Evolutionary conservation across 2,113 vertebrate genomes (phyloP).

Genomic region (Pseudolaguvia tuberculata): DNA sequence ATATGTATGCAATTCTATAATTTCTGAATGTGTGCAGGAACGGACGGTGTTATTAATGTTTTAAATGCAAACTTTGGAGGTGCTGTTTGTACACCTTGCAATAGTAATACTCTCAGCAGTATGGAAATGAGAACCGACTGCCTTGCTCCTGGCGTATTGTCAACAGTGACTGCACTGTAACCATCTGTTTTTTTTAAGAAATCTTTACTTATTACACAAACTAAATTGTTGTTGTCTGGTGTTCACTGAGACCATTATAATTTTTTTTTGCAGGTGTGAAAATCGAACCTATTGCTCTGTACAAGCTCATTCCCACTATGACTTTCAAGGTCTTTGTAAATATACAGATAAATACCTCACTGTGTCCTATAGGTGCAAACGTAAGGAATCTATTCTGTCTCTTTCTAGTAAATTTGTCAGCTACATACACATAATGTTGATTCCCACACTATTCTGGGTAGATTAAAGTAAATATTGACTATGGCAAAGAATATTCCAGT

Average conservation of each 20-base stretch:
- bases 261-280: slow-evolving; percentile 10
- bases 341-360: slow-evolving; percentile 10
- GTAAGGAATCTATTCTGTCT: slow-evolving; percentile 2
- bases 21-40: neutral
- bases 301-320: neutral
- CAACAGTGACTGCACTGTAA: neutral
- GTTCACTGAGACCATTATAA: neutral
- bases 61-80: slow-evolving; percentile 32
- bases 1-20: neutral
- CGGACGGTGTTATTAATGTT: neutral
- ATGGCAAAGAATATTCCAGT: neutral
- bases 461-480: neutral
- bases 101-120: neutral
- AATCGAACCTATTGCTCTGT: neutral
- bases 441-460: neutral
- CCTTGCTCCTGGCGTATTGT: neutral
- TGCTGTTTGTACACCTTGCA: slow-evolving; percentile 11
- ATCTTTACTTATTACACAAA: too few relatives aligned
- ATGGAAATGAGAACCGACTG: slow-evolving; percentile 9
- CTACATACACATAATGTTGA: neutral
- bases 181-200: neutral
- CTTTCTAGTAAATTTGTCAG: neutral
- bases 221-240: neutral
- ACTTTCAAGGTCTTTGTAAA: neutral
- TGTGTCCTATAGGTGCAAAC: slow-evolving; percentile 2